A percentile compares a stretch with the other conserved stretches of the same genome.
These are phyloP conservation scores for Diarsia mendica DNA, from an alignment of 2,888 invertebrate genomes.

Conservation along the genomic window DNA sequence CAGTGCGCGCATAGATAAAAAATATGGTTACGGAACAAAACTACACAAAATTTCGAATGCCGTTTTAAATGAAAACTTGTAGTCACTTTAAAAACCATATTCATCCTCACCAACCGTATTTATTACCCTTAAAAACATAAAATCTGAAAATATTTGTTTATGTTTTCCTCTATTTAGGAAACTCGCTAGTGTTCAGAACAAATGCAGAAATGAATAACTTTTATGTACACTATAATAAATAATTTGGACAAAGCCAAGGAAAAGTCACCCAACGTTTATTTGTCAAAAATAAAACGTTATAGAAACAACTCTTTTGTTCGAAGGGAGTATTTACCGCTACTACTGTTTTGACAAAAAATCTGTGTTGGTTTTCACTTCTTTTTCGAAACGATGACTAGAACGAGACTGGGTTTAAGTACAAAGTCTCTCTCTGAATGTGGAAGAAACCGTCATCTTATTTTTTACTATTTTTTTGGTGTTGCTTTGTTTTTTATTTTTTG, in stretches of 20 bases:
- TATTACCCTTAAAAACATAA: background rate
- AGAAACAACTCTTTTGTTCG: slow-evolving; percentile 49
- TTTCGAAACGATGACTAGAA: background rate
- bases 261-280: slow-evolving; percentile 52
- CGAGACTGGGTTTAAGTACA: too few relatives aligned
- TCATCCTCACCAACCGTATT: background rate
- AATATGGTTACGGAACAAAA: too few relatives aligned
- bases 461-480: too few relatives aligned
- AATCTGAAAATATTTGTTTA: background rate
- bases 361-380: background rate
- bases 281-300: slow-evolving; percentile 50
- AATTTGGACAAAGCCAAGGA: slow-evolving; percentile 41
- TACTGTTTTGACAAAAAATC: slow-evolving; percentile 14
- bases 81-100: background rate
- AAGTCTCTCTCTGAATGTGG: too few relatives aligned
- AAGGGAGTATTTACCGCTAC: slow-evolving; percentile 35
- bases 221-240: slow-evolving; percentile 42
- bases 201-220: slow-evolving; percentile 40
- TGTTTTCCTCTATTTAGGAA: slow-evolving; percentile 7
- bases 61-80: background rate
- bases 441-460: too few relatives aligned
- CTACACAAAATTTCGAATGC: background rate
- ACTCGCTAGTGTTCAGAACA: slow-evolving; percentile 8
- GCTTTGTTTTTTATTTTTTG: too few relatives aligned
- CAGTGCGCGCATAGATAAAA: too few relatives aligned